Percentiles rank a stretch among this genome's conserved stretches.
phyloP scores from a whole-genome alignment of 2,113 vertebrate species.

The Lagopus muta region DNA sequence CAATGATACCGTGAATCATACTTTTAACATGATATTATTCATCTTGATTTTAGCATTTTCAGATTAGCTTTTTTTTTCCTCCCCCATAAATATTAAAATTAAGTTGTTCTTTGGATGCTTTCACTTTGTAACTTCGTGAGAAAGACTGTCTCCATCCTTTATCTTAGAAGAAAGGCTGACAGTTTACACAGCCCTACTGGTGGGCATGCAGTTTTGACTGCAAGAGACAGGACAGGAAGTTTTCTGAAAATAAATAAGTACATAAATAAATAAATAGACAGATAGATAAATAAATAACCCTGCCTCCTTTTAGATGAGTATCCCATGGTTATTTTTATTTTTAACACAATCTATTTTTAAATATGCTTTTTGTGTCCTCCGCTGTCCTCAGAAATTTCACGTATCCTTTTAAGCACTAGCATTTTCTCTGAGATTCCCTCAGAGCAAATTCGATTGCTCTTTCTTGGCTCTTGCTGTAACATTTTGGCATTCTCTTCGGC shows the following conservation, averaged over 20 bases:
- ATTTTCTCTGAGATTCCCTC: neutral
- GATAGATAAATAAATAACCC: neutral
- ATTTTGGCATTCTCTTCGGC: neutral
- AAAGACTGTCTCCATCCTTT: neutral
- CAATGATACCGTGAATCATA: neutral
- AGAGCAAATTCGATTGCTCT: neutral
- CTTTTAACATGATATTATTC: neutral
- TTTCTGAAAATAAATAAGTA: neutral
- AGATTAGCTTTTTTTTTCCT: neutral
- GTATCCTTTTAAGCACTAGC: neutral
- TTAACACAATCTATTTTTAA: constrained; percentile 51
- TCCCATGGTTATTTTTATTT: constrained; percentile 65
- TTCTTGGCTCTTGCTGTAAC: neutral
- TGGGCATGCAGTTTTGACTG: neutral
- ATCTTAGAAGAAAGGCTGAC: neutral
- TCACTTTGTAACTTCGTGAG: neutral
- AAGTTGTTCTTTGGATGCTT: neutral
- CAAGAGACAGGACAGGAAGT: constrained; percentile 37
- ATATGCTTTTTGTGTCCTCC: constrained; percentile 16
- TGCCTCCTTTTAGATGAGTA: constrained; percentile 35
- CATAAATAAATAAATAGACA: neutral
- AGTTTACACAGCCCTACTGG: neutral
- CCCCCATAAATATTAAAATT: neutral
- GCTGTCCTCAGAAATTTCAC: constrained; percentile 37
- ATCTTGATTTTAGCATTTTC: neutral